These are phyloP conservation scores for Archocentrus centrarchus DNA, from an alignment of 2,113 vertebrate genomes.

Conservation along the genomic window DNA sequence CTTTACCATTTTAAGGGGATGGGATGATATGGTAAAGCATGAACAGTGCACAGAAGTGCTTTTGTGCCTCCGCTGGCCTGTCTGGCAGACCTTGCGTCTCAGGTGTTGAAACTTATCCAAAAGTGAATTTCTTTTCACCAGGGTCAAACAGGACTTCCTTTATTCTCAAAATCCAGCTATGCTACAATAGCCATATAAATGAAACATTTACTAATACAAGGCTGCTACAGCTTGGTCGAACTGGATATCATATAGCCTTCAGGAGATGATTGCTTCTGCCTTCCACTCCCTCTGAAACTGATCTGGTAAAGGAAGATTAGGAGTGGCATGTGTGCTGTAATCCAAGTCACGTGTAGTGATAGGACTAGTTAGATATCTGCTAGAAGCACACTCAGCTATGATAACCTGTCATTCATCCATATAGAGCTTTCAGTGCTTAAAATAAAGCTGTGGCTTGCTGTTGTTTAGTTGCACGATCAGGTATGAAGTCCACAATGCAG, in stretches of 20 bases:
- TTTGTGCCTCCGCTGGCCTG: conserved; percentile 44
- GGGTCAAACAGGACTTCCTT: conserved; percentile 33
- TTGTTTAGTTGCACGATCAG: not conserved
- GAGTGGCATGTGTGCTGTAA: conserved; percentile 70
- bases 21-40: not conserved
- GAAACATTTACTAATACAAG: not conserved
- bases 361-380: conserved; percentile 56
- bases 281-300: conserved; percentile 67
- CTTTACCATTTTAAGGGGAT: not conserved
- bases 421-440: not conserved
- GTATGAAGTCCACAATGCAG: not conserved
- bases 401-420: conserved; percentile 15
- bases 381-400: conserved; percentile 38
- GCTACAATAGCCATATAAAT: not conserved
- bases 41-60: conserved; percentile 43
- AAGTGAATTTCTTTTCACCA: conserved; percentile 34
- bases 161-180: conserved; percentile 15
- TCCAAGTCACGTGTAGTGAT: conserved; percentile 72
- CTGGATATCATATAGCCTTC: conserved; percentile 47
- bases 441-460: not conserved
- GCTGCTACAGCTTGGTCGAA: conserved; percentile 13
- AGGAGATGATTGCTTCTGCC: conserved; percentile 47
- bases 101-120: conserved; percentile 51
- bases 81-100: conserved; percentile 15
- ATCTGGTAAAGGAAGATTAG: conserved; percentile 72